These are phyloP conservation scores for Thrips palmi DNA, from an alignment of 1,140 invertebrate species.

Conservation along the genomic window DNA sequence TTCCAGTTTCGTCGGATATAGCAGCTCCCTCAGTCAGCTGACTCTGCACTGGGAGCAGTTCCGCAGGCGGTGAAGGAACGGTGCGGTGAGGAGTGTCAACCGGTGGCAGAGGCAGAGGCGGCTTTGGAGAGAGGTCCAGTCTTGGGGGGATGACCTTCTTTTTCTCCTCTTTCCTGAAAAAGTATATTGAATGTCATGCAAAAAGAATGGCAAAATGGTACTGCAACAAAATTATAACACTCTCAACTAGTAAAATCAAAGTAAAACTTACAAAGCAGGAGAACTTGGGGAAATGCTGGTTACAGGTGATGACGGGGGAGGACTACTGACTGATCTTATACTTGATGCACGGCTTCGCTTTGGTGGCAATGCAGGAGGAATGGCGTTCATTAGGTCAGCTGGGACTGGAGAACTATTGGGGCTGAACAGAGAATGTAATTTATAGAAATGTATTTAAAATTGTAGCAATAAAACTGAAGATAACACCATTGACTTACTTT, in stretches of 20 bases:
- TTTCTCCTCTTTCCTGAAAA: too few species aligned
- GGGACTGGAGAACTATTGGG: not conserved
- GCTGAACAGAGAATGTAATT: not conserved
- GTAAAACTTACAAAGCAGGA: too few species aligned
- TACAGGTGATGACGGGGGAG: too few species aligned
- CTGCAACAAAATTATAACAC: too few species aligned
- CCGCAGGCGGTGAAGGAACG: conserved; percentile 7
- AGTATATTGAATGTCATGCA: too few species aligned
- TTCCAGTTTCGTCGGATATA: conserved; percentile 7
- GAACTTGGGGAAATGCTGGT: too few species aligned
- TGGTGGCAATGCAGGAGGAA: conserved; percentile 15
- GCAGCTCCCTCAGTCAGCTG: not conserved
- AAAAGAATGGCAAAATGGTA: too few species aligned
- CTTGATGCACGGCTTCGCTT: conserved; percentile 10
- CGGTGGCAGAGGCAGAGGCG: conserved; percentile 17
- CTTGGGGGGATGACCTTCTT: too few species aligned
- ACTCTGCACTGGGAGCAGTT: not conserved
- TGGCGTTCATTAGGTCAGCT: not conserved
- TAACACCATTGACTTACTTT: not conserved
- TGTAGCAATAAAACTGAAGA: not conserved
- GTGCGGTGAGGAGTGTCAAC: too few species aligned
- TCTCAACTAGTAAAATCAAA: too few species aligned
- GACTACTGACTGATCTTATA: too few species aligned
- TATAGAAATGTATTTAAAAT: not conserved
- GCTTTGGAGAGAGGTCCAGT: conserved; percentile 17